A percentile compares a stretch with the other conserved stretches of the same genome.
Evolutionary conservation across 2,113 vertebrate genomes (phyloP).

Genomic region (Pteronura brasiliensis): DNA sequence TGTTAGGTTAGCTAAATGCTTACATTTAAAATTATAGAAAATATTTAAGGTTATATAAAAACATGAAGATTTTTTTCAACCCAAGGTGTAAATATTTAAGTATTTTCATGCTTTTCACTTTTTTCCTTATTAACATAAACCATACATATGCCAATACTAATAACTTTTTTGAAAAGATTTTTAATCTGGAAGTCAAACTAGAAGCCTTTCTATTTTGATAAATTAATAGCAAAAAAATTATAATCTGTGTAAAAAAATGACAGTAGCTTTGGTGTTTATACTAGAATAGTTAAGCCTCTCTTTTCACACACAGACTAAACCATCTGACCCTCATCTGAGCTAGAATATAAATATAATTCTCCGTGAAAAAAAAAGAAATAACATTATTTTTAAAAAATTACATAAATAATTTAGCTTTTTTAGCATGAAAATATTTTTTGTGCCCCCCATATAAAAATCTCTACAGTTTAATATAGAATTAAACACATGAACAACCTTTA

Average conservation of each 20-base stretch:
- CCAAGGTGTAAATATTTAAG: background rate
- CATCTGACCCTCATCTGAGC: constrained; percentile 5
- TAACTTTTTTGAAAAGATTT: constrained; percentile 70
- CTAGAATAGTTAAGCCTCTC: background rate
- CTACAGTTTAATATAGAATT: background rate
- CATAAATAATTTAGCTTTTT: background rate
- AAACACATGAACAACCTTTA: background rate
- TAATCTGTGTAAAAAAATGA: constrained; percentile 56
- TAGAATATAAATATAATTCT: constrained; percentile 18
- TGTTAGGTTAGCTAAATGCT: background rate
- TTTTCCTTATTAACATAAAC: constrained; percentile 64
- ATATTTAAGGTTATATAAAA: constrained; percentile 38
- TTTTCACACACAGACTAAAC: constrained; percentile 60
- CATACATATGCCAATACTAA: constrained; percentile 36
- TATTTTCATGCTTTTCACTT: constrained; percentile 53
- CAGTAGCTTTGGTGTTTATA: constrained; percentile 48
- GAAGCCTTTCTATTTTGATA: constrained; percentile 65
- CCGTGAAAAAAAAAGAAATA: background rate
- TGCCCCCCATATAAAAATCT: background rate
- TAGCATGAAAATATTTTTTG: background rate
- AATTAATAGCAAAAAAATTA: constrained; percentile 68
- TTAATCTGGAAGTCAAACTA: constrained; percentile 63
- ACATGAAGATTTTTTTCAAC: background rate
- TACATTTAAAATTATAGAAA: constrained; percentile 27
- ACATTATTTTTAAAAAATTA: background rate